Evolutionary conservation across 2,113 vertebrate species (phyloP).

Genomic region (Colistium nudipinnis): DNA sequence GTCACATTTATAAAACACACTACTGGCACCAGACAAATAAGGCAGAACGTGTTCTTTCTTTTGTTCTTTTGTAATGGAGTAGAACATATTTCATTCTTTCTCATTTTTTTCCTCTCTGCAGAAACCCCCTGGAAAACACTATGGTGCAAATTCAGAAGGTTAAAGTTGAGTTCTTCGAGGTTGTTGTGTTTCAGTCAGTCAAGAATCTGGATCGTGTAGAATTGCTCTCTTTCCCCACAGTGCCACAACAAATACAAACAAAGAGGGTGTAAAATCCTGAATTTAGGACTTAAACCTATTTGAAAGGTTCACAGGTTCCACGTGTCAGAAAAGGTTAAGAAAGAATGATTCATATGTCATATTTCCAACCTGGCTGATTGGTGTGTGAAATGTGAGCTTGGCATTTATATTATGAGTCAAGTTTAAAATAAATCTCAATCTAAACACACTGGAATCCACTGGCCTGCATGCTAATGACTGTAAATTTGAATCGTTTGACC

Average conservation of each 20-base stretch:
- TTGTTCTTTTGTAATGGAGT: not conserved
- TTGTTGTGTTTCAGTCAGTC: not conserved
- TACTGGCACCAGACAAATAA: not conserved
- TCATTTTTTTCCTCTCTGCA: not conserved
- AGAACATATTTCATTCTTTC: not conserved
- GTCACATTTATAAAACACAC: slow-evolving; percentile 14
- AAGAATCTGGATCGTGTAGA: not conserved
- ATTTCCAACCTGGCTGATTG: not conserved
- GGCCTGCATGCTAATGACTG: slow-evolving; percentile 13
- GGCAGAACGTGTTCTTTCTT: not conserved
- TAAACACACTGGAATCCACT: slow-evolving; percentile 7
- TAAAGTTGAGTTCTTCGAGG: not conserved
- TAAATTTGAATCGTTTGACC: slow-evolving; percentile 37
- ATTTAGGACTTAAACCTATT: not conserved
- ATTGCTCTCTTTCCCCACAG: not conserved
- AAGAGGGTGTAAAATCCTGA: not conserved
- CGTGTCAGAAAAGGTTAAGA: not conserved
- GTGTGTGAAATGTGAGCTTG: slow-evolving; percentile 16
- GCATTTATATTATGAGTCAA: slow-evolving; percentile 20
- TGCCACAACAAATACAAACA: not conserved
- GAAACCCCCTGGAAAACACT: no score
- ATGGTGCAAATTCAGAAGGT: no score
- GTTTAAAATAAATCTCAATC: slow-evolving; percentile 17
- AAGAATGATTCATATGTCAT: not conserved
- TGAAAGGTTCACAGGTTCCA: not conserved